phyloP scores from a whole-genome alignment of 1,140 invertebrate genomes.

The Conus betulinus region DNA sequence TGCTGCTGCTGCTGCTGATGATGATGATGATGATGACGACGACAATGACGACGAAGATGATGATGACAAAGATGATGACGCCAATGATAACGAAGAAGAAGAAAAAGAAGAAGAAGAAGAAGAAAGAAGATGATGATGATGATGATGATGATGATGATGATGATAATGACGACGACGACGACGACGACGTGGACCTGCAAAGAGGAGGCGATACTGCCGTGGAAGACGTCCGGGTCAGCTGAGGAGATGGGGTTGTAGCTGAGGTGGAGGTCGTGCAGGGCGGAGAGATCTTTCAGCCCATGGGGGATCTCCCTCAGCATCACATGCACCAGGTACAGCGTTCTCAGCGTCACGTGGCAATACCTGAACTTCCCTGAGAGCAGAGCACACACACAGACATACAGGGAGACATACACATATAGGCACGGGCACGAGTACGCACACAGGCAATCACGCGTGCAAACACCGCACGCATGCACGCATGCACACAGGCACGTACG shows the following conservation, averaged over 20 bases:
- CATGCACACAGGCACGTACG: too few species aligned
- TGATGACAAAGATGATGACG: not conserved
- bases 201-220: conserved; percentile 11
- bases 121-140: not conserved
- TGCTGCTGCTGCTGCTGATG: too few species aligned
- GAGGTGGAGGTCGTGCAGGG: conserved; percentile 35
- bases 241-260: conserved; percentile 36
- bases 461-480: too few species aligned
- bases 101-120: not conserved
- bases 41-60: too few species aligned
- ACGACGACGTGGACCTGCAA: not conserved
- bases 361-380: conserved; percentile 22
- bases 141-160: not conserved
- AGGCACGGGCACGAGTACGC: too few species aligned
- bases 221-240: conserved; percentile 29
- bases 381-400: too few species aligned
- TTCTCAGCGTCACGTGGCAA: not conserved
- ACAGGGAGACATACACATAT: too few species aligned
- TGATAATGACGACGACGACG: not conserved
- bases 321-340: conserved; percentile 31
- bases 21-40: too few species aligned
- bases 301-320: conserved; percentile 17
- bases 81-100: not conserved
- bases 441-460: too few species aligned
- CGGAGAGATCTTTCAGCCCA: conserved; percentile 14